Percentiles rank a stretch among this genome's conserved stretches.
These are phyloP conservation scores for Hyaena hyaena DNA, from an alignment of 2,113 vertebrate species.

Conservation along the genomic window DNA sequence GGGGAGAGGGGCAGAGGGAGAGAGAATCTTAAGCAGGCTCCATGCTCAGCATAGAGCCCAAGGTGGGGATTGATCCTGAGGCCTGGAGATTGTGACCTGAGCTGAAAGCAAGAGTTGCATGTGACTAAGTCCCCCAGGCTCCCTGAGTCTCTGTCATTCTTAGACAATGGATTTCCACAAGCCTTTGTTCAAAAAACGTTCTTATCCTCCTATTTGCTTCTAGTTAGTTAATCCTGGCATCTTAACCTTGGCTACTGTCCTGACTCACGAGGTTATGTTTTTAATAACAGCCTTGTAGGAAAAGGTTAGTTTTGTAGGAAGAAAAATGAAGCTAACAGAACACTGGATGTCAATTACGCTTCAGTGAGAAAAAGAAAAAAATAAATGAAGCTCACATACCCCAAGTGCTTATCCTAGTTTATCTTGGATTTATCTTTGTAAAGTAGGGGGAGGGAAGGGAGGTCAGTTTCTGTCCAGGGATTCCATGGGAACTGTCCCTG, in stretches of 20 bases:
- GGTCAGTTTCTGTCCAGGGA: not conserved
- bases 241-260: not conserved
- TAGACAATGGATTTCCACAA: rapidly evolving
- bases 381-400: not conserved
- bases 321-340: not conserved
- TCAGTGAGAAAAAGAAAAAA: not conserved
- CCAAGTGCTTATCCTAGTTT: rapidly evolving
- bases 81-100: too few species aligned
- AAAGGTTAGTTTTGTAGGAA: not conserved
- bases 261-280: not conserved
- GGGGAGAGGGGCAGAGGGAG: too few species aligned
- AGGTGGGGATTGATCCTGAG: too few species aligned
- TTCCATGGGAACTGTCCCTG: not conserved
- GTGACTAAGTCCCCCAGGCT: too few species aligned
- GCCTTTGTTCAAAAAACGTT: not conserved
- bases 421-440: not conserved
- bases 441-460: not conserved
- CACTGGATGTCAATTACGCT: not conserved
- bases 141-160: not conserved
- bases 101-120: too few species aligned
- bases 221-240: not conserved
- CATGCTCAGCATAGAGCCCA: too few species aligned
- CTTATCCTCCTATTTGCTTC: not conserved
- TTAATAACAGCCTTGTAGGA: not conserved
- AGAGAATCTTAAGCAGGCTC: too few species aligned